Conservation (phyloP, 2,888 invertebrate species). For the Melieria picta region DNA sequence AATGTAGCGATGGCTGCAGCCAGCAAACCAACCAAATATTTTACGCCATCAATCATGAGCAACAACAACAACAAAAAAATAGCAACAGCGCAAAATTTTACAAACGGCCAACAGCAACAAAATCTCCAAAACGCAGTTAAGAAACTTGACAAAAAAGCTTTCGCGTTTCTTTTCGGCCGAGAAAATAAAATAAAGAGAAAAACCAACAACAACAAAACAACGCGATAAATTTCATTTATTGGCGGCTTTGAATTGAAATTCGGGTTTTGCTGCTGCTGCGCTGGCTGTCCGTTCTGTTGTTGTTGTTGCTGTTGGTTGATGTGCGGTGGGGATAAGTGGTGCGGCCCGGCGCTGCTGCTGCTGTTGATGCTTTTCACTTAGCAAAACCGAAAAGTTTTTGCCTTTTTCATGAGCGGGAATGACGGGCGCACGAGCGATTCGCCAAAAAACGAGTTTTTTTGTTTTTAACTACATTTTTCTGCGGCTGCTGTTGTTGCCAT, state of each 20-base stretch:
- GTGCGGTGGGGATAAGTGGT: not conserved
- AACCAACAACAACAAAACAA: not conserved
- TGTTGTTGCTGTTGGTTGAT: conserved; percentile 1
- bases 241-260: conserved; percentile 15
- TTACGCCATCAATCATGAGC: conserved; percentile 38
- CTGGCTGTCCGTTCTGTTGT: not conserved
- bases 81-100: not conserved
- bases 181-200: not conserved
- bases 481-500: not conserved
- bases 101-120: conserved; percentile 3
- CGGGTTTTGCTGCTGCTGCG: conserved; percentile 5
- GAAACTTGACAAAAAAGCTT: conserved; percentile 29
- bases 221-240: conserved; percentile 15
- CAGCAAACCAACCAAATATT: conserved; percentile 18
- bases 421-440: conserved; percentile 8
- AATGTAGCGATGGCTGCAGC: not conserved
- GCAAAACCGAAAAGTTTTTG: conserved; percentile 11
- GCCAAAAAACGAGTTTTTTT: conserved; percentile 29
- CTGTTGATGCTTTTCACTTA: conserved; percentile 29
- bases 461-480: conserved; percentile 1
- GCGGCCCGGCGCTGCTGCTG: conserved; percentile 10
- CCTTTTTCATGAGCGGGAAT: conserved; percentile 14
- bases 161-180: conserved; percentile 26
- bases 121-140: conserved; percentile 7
- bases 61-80: conserved; percentile 11